Percentiles rank a stretch among this genome's conserved stretches.
These are phyloP conservation scores for Folsomia manolachei DNA, from an alignment of 2,888 invertebrate species.

Conservation along the genomic window DNA sequence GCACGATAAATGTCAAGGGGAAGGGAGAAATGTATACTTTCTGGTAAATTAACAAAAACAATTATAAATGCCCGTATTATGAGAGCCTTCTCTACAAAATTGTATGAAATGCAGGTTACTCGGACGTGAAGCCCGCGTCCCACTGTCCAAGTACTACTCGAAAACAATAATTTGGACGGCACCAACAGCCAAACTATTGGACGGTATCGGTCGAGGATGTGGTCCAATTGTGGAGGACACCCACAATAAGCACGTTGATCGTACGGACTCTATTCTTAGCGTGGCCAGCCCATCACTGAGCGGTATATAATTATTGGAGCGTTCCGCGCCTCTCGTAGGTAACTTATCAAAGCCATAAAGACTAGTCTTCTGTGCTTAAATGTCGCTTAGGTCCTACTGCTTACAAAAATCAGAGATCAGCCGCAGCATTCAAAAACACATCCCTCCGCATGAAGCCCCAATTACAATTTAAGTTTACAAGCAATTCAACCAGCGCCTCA, in stretches of 20 bases:
- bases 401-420: neutral
- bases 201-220: neutral
- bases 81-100: too few relatives aligned
- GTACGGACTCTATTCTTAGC: neutral
- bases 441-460: neutral
- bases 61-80: too few relatives aligned
- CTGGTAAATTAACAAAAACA: constrained; percentile 61
- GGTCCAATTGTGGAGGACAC: neutral
- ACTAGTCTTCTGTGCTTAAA: neutral
- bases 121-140: constrained; percentile 66
- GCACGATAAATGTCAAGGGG: constrained; percentile 66
- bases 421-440: neutral
- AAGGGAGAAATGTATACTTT: constrained; percentile 76
- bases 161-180: constrained; percentile 11
- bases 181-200: neutral
- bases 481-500: neutral
- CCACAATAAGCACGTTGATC: neutral
- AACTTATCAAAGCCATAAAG: neutral
- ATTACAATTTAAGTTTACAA: neutral
- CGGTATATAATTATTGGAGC: neutral
- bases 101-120: constrained; percentile 56
- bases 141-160: constrained; percentile 50
- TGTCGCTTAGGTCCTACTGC: neutral
- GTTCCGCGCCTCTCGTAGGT: neutral
- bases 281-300: neutral